phyloP scores from a whole-genome alignment of 2,888 invertebrate genomes.

The Machimus rusticus region DNA sequence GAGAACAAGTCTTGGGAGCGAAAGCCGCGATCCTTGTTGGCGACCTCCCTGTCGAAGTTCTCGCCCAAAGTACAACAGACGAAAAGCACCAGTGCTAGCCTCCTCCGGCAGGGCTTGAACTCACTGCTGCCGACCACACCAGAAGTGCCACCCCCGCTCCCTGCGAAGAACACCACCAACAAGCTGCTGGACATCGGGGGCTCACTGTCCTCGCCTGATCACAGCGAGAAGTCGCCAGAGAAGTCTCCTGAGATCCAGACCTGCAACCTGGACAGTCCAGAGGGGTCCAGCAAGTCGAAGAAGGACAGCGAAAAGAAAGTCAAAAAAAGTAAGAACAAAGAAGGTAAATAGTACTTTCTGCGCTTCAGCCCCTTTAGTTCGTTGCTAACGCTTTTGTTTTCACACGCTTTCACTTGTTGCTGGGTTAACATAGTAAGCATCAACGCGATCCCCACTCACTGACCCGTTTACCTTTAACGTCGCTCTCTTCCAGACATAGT shows the following conservation, averaged over 20 bases:
- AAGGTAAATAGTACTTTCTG: slow-evolving; percentile 82
- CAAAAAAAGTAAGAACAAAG: slow-evolving; percentile 64
- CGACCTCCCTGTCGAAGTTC: slow-evolving; percentile 60
- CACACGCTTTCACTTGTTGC: slow-evolving; percentile 40
- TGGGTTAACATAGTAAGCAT: slow-evolving; percentile 38
- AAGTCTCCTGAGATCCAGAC: slow-evolving; percentile 59
- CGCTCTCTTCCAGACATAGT: slow-evolving; percentile 71
- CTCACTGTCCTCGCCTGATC: slow-evolving; percentile 60
- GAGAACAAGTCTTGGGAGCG: slow-evolving; percentile 69
- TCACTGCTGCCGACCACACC: slow-evolving; percentile 61
- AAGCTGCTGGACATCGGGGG: slow-evolving; percentile 57
- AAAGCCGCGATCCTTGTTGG: slow-evolving; percentile 55
- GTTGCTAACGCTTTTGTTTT: slow-evolving; percentile 40
- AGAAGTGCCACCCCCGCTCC: slow-evolving; percentile 58
- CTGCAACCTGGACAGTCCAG: slow-evolving; percentile 65
- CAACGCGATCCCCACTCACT: background rate
- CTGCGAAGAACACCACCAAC: slow-evolving; percentile 55
- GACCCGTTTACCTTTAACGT: background rate
- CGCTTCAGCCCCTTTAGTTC: slow-evolving; percentile 37
- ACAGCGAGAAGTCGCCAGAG: slow-evolving; percentile 65
- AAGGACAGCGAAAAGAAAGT: slow-evolving; percentile 64
- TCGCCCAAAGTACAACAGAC: slow-evolving; percentile 61
- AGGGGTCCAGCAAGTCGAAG: slow-evolving; percentile 65
- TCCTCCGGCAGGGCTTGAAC: slow-evolving; percentile 60
- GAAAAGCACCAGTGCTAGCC: slow-evolving; percentile 51